Evolutionary conservation across 2,888 invertebrate genomes (phyloP), one percentile per base, ranked within the genome.

Genomic region (Meiosimyza platycephala): DNA sequence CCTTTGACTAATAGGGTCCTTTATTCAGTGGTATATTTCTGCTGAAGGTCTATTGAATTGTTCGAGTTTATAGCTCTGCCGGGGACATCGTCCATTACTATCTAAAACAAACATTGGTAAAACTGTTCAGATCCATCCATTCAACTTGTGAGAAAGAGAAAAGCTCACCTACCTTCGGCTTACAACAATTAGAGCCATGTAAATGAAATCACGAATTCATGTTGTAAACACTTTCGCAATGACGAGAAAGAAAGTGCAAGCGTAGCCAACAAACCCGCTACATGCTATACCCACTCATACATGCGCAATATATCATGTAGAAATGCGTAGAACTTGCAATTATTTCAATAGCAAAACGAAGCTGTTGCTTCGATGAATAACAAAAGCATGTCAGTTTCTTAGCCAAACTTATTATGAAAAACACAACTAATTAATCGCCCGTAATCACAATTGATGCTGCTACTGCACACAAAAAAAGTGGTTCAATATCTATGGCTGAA

Each of bases 351-450:
- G 16, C 28, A 16, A 54, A 52, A 33, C 16, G 48, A 67, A 47
- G 18, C 54, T 67, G 40, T 76, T 79, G 80, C 83, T 84, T 80
- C 81, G 81, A 75, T 84, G 84, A 78, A 79, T 81, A 84, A 82
- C 77, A 77, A 79, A 84, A 83, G 82, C 85, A 85, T 84, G 85
- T 84, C 84, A 83, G 83, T 9, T 40, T 40, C 40, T 40, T 40
- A 73, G 68, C 68, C 51, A 62, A 72, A 47, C 40, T 62, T 69
- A 75, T 78, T 70, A 69, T 71, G 76, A 75, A 75, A 78, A 65
- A 60, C 63, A 72, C 74, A 74, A 75, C 75, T 75, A 76, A 78
- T 78, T 80, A 83, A 82, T 80, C 78, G 78, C 68, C 71, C 73
- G 72, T 63, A 54, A 70, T 74, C 74, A 70, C 57, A 55, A 40